Conservation (phyloP, 2,113 vertebrate species). For the Pipra filicauda region DNA sequence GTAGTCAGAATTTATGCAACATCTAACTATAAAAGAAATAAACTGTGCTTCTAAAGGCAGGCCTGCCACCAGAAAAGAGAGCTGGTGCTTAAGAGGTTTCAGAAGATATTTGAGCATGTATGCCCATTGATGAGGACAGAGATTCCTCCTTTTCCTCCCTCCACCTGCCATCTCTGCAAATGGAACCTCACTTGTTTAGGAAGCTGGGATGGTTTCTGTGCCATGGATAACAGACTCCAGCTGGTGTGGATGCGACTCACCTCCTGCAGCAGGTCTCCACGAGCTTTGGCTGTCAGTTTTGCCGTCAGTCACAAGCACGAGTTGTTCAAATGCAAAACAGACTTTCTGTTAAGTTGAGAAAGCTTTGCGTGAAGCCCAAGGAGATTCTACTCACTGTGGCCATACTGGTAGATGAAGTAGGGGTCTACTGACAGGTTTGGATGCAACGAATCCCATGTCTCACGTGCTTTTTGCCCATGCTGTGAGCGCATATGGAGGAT, state of each 20-base stretch:
- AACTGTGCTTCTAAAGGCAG: not conserved
- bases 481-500: accelerated
- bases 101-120: not conserved
- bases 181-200: not conserved
- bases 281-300: not conserved
- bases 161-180: not conserved
- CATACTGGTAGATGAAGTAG: not conserved
- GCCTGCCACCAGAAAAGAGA: not conserved
- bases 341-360: not conserved
- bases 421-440: not conserved
- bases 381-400: not conserved
- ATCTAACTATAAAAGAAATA: not conserved
- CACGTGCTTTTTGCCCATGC: not conserved
- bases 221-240: accelerated
- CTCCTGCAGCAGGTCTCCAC: not conserved
- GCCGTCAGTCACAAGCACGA: not conserved
- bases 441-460: not conserved
- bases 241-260: not conserved
- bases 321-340: not conserved
- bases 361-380: not conserved
- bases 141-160: not conserved
- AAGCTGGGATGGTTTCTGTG: not conserved
- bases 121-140: not conserved
- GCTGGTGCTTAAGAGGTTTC: not conserved
- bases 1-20: not conserved